Percentiles rank a stretch among this genome's conserved stretches.
phyloP scores from a whole-genome alignment of 2,797 vertebrate genomes.

The Chiloscyllium punctatum region DNA sequence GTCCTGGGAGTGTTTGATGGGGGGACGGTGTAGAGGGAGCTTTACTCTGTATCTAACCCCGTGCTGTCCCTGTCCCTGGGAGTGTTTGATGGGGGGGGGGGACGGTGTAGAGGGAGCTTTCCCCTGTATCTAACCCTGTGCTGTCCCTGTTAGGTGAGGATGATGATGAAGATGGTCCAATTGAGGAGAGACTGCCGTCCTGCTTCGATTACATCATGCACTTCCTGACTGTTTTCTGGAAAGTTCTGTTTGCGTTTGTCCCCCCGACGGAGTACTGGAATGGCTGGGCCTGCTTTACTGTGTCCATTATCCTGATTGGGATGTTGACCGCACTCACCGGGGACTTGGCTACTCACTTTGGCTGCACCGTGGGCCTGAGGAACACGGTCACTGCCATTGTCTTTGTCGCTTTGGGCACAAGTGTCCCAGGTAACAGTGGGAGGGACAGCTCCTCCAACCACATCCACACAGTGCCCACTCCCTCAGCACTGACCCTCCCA shows the following conservation, averaged over 20 bases:
- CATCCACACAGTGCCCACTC: too few species aligned
- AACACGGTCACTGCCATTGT: not conserved
- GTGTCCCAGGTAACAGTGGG: not conserved
- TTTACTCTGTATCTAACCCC: not conserved
- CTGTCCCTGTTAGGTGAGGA: constrained; percentile 61
- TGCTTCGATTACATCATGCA: constrained; percentile 87
- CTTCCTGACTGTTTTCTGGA: constrained; percentile 82
- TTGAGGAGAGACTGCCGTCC: constrained; percentile 75
- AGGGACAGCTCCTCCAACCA: not conserved
- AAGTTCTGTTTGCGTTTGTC: constrained; percentile 75
- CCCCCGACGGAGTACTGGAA: constrained; percentile 81
- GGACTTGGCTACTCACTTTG: not conserved
- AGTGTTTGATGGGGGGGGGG: not conserved
- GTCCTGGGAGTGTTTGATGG: too few species aligned
- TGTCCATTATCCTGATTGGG: not conserved
- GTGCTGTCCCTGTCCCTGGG: not conserved
- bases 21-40: not conserved
- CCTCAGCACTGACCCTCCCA: too few species aligned
- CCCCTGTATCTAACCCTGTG: not conserved
- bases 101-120: not conserved
- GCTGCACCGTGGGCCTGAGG: not conserved
- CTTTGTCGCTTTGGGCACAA: not conserved
- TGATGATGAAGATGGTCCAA: constrained; percentile 69
- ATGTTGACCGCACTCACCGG: not conserved
- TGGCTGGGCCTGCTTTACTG: constrained; percentile 72